These are phyloP conservation scores for Caenorhabditis sp. DNA, from an alignment of 2,888 invertebrate genomes.

Conservation along the genomic window DNA sequence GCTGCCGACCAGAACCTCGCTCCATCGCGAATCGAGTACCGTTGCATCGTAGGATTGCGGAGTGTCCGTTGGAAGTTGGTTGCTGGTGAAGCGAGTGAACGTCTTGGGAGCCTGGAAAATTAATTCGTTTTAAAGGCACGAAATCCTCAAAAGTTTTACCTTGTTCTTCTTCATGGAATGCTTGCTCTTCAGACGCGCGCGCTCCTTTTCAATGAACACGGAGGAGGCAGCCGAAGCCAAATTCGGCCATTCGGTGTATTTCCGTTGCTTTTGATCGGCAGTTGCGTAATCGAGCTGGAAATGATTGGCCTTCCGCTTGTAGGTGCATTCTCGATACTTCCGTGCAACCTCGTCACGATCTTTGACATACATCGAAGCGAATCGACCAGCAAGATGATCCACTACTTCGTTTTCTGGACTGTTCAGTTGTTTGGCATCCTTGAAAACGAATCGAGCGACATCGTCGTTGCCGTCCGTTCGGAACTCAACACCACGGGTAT, in stretches of 20 bases:
- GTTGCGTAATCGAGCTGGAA: background rate
- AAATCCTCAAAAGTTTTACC: too few relatives aligned
- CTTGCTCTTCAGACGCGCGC: too few relatives aligned
- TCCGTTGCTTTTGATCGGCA: background rate
- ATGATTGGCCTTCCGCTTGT: background rate
- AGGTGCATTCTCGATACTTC: background rate
- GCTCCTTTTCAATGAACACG: too few relatives aligned
- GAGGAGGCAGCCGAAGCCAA: too few relatives aligned
- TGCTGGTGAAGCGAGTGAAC: too few relatives aligned
- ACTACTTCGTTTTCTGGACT: background rate
- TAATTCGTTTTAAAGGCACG: too few relatives aligned
- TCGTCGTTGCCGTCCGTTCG: background rate
- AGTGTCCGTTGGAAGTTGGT: too few relatives aligned
- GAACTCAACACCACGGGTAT: background rate
- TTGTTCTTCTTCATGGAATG: too few relatives aligned
- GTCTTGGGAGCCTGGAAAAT: too few relatives aligned
- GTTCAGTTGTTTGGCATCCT: too few relatives aligned
- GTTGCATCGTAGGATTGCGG: too few relatives aligned
- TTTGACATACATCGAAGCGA: background rate
- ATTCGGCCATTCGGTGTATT: background rate
- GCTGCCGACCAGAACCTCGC: background rate
- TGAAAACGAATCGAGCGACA: too few relatives aligned
- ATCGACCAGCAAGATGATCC: background rate
- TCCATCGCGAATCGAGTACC: background rate
- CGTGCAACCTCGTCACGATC: background rate